Evolutionary conservation across 2,888 invertebrate genomes (phyloP).

Genomic region (Choreutis nemorana): DNA sequence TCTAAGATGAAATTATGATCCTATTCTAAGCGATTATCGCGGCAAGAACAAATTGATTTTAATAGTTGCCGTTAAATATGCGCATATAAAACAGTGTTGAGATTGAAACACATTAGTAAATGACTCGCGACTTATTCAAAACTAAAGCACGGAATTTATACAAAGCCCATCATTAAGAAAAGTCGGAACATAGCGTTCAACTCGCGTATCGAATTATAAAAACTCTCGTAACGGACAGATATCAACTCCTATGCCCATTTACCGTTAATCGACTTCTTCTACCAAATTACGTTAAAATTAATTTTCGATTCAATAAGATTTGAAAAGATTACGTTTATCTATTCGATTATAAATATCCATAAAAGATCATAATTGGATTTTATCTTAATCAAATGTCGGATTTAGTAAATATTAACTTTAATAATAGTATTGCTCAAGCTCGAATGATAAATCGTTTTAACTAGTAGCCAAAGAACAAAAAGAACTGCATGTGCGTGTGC

Average conservation of each 20-base stretch:
- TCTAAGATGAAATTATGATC: slow-evolving; percentile 16
- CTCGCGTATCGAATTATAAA: slow-evolving; percentile 26
- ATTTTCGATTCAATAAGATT: slow-evolving; percentile 12
- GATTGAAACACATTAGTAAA: slow-evolving; percentile 28
- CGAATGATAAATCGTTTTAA: slow-evolving; percentile 43
- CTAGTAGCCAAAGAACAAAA: slow-evolving; percentile 28
- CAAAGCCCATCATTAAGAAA: slow-evolving; percentile 31
- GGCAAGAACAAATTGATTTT: slow-evolving; percentile 35
- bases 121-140: slow-evolving; percentile 23
- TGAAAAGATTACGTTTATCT: too few species aligned
- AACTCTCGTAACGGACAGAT: slow-evolving; percentile 19
- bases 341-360: too few species aligned
- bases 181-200: slow-evolving; percentile 21
- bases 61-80: slow-evolving; percentile 29
- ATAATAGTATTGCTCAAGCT: slow-evolving; percentile 52
- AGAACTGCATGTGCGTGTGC: slow-evolving; percentile 9
- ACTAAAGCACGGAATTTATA: slow-evolving; percentile 31
- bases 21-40: slow-evolving; percentile 21
- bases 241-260: slow-evolving; percentile 13
- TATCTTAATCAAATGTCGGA: slow-evolving; percentile 61
- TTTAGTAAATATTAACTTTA: slow-evolving; percentile 55
- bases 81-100: slow-evolving; percentile 29
- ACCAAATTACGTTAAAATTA: too few species aligned
- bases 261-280: too few species aligned
- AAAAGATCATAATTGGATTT: too few species aligned